Evolutionary conservation across 2,888 invertebrate species (phyloP), one percentile per base, ranked within the genome.

Genomic region (Rugalucina vietnamica): DNA sequence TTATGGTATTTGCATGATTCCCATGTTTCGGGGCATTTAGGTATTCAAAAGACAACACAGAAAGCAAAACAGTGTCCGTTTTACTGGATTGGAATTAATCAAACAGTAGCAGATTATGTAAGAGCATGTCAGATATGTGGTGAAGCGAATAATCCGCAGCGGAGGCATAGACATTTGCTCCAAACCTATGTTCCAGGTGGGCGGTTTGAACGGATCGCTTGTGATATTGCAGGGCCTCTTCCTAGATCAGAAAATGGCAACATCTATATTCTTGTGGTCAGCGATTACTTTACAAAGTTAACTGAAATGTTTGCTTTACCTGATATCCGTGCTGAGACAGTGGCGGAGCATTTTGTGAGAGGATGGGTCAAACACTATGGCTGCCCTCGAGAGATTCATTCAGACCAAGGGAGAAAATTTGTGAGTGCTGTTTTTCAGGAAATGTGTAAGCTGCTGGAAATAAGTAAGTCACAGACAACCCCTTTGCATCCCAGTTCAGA

Each of bases 1-100:
- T 36, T 84, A 21, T 75, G 74, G 69, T 76, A 83, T 54, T 12
- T 80, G 0, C 77, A 74, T 75, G 78, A 81, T 69, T 39, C 75
- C 4, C 70, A 70, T 70, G 39, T 39, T 4, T 72, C 72, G 24
- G 81, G 81, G 29, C 76, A 71, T 60, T 34, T 72, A 0, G 75
- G 77, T 10, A 76, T 84, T 1, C 72, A 54, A 34, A 71, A 60
- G 50, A 76, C 83, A 10, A 72, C 18, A 24, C 32, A 60, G 12
- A 60, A 29, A 21, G 77, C 77, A 3, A 73, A 43, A 37, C 4
- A 65, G 21, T 75, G 60, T 60, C 65, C 71, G 21, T 83, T 73
- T 57, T 80, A 80, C 43, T 84, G 84, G 76, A 57, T n/a, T 2
- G 34, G 34, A 27, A 76, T 80, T 39, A 27, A 27, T 10, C 18